Base-by-base conservation (phyloP, 2,888 invertebrate species). In the Drosophila kambysellisi region DNA sequence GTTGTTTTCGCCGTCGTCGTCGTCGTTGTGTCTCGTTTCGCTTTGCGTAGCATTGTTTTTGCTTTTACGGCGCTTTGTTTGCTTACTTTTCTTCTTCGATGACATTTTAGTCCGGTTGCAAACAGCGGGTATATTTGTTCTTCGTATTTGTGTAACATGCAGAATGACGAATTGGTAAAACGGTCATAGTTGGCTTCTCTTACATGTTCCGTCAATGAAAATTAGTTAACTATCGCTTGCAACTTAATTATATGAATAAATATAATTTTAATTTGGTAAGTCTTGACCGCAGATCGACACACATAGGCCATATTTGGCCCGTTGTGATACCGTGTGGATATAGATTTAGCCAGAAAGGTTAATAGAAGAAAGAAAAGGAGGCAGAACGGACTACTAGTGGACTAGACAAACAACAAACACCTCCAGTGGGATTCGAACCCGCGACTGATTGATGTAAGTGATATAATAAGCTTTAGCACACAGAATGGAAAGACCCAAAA, bases 1-100 rank as follows among this genome's bases (percentile, higher is more conserved):
- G 70, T 77, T 88, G 77, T 76, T 83, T 75, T 61, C 73, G 75
- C 53, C 63, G 64, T 58, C 73, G 77, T 57, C 66, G 65, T 71
- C 69, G 65, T 82, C 75, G 46, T 46, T 46, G 81, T 75, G 73
- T 79, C 72, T 73, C 69, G 73, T 67, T 67, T 79, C 68, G 70
- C 66, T 54, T 56, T 74, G 70, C 74, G 79, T 74, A 72, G 48
- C 61, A 58, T 82, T 66, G 67, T 71, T 71, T 69, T 81, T 77
- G 74, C 56, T 50, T 78, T 62, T 63, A 54, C 60, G 20, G 59
- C 64, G 70, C 58, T 75, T 54, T 73, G 77, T 72, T 72, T 78
- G 74, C 70, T 72, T 81, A 69, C 65, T 50, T 69, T 67, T 54
- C 52, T 73, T 74, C 41, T 67, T 76, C 48, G 41, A 56, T 64